phyloP scores from a whole-genome alignment of 2,797 vertebrate genomes.

The Peromyscus attwateri region DNA sequence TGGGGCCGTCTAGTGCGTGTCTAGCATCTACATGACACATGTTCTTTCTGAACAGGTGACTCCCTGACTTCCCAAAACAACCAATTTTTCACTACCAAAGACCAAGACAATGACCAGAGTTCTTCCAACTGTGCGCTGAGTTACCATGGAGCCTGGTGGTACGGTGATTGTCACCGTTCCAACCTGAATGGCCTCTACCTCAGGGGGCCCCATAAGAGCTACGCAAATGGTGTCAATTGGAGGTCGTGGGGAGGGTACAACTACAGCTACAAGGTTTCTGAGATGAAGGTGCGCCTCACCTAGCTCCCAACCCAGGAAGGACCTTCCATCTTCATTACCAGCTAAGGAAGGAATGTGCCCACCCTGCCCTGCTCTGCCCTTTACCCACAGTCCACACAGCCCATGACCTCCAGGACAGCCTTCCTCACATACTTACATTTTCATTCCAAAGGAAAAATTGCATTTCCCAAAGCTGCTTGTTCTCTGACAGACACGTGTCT shows the following conservation, averaged over 20 bases:
- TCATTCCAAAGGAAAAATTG: no score
- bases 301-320: not conserved
- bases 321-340: no score
- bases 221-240: slow-evolving; percentile 84
- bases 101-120: slow-evolving; percentile 73
- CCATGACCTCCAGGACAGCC: no score
- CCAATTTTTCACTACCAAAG: slow-evolving; percentile 81
- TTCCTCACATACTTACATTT: no score
- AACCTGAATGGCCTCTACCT: slow-evolving; percentile 85
- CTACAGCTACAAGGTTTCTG: slow-evolving; percentile 78
- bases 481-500: not conserved
- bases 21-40: not conserved
- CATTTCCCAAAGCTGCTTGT: not conserved
- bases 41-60: slow-evolving; percentile 76
- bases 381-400: not conserved
- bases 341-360: not conserved
- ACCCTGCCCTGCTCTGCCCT: no score
- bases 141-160: slow-evolving; percentile 85
- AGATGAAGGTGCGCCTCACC: slow-evolving; percentile 84
- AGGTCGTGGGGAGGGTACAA: slow-evolving; percentile 68
- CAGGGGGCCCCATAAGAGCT: slow-evolving; percentile 32
- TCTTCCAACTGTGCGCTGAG: slow-evolving; percentile 21
- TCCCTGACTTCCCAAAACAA: slow-evolving; percentile 76
- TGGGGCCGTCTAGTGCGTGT: not conserved
- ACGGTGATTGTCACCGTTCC: slow-evolving; percentile 72